phyloP scores from a whole-genome alignment of 2,797 vertebrate species.

The Falco biarmicus region DNA sequence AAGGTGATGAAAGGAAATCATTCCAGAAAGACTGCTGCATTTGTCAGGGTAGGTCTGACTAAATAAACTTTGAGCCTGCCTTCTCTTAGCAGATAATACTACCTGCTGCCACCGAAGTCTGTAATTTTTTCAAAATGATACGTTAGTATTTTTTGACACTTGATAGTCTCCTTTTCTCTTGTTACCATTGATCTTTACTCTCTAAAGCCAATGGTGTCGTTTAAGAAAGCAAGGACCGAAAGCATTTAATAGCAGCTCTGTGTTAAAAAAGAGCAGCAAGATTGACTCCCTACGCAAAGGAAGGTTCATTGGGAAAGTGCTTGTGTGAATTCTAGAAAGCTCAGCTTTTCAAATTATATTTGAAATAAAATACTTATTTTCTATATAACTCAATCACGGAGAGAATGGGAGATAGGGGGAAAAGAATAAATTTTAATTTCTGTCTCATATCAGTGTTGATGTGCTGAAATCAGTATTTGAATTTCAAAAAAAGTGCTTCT shows the following conservation, averaged over 20 bases:
- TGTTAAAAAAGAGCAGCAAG: background rate
- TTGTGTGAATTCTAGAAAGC: background rate
- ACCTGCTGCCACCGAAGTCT: background rate
- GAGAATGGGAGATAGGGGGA: background rate
- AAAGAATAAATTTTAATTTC: background rate
- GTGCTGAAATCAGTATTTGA: background rate
- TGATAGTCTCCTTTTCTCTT: background rate
- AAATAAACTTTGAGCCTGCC: background rate
- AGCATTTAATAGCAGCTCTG: background rate
- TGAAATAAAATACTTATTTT: background rate
- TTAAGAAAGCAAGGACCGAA: background rate
- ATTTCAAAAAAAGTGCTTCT: background rate
- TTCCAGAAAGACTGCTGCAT: slow-evolving; percentile 94
- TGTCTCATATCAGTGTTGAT: background rate
- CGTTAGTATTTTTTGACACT: background rate
- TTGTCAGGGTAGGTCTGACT: slow-evolving; percentile 89
- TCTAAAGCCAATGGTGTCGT: background rate
- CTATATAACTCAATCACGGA: background rate
- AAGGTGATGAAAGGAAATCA: slow-evolving; percentile 94
- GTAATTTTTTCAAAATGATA: background rate
- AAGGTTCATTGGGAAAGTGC: background rate
- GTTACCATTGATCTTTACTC: background rate
- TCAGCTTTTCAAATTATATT: background rate
- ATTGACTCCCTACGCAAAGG: background rate
- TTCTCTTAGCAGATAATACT: background rate